phyloP scores from a whole-genome alignment of 2,888 invertebrate genomes.

The Acleris holmiana region DNA sequence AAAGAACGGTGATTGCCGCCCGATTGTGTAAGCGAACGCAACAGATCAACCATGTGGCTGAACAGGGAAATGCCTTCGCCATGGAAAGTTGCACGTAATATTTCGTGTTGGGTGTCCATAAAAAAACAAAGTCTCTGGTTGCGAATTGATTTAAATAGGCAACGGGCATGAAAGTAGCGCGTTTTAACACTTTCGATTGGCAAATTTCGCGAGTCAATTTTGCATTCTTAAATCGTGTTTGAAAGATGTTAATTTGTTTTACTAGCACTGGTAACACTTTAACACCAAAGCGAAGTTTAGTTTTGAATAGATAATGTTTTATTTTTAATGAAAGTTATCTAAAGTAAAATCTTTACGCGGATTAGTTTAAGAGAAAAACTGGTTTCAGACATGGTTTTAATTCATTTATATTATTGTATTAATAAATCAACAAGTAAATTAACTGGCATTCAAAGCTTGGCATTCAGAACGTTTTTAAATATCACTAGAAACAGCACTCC shows the following conservation, averaged over 20 bases:
- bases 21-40: conserved; percentile 73
- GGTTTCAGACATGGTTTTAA: no score
- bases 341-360: no score
- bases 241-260: background rate
- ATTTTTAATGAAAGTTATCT: no score
- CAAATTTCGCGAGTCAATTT: conserved; percentile 29
- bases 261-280: background rate
- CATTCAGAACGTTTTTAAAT: no score
- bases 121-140: conserved; percentile 29
- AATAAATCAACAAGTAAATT: no score
- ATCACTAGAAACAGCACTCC: no score
- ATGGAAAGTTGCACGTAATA: conserved; percentile 44
- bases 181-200: conserved; percentile 35
- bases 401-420: no score
- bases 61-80: conserved; percentile 59
- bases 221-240: background rate
- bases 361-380: no score
- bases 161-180: conserved; percentile 28
- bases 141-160: conserved; percentile 26
- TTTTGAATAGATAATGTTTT: no score
- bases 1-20: conserved; percentile 63
- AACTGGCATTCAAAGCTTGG: no score
- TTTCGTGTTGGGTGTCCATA: conserved; percentile 34
- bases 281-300: no score
- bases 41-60: conserved; percentile 62